Evolutionary conservation across 92 coral and sea anemone species (phyloP).

Genomic region (Porites lobata): DNA sequence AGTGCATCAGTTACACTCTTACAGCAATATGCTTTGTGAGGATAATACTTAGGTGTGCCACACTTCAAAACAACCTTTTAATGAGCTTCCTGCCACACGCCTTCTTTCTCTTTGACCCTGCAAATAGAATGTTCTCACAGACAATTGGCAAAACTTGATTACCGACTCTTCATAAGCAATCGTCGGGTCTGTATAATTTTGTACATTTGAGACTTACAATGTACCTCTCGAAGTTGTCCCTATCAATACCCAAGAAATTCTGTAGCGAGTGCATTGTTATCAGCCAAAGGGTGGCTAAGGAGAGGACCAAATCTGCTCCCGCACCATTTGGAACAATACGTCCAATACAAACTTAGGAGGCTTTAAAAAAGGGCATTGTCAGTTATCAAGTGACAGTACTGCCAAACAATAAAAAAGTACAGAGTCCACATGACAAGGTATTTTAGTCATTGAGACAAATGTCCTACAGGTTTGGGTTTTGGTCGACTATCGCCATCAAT

Average conservation of each 20-base stretch:
- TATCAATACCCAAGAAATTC: slow-evolving; percentile 49
- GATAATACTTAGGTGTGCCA: slow-evolving; percentile 21
- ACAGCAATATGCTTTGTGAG: slow-evolving; percentile 54
- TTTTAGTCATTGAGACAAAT: neutral
- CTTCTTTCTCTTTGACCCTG: slow-evolving; percentile 26
- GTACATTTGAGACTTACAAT: slow-evolving; percentile 70
- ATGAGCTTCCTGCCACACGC: slow-evolving; percentile 34
- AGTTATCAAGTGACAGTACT: slow-evolving; percentile 23
- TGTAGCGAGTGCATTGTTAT: slow-evolving; percentile 9
- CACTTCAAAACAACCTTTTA: slow-evolving; percentile 21
- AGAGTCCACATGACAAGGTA: slow-evolving; percentile 25
- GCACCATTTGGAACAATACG: neutral
- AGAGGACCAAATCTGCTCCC: slow-evolving; percentile 16
- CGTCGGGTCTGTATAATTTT: slow-evolving; percentile 42
- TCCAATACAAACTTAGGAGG: slow-evolving; percentile 14
- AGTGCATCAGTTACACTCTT: slow-evolving; percentile 46
- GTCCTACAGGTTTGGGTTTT: slow-evolving; percentile 15
- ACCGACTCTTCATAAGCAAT: slow-evolving; percentile 19
- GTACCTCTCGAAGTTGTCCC: slow-evolving; percentile 62
- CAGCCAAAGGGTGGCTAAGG: slow-evolving; percentile 10
- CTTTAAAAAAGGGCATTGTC: slow-evolving; percentile 15
- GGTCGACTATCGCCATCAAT: slow-evolving; percentile 16
- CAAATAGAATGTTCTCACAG: slow-evolving; percentile 15
- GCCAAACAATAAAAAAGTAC: slow-evolving; percentile 30
- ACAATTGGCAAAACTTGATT: slow-evolving; percentile 42